These are phyloP conservation scores for Notodonta ziczac DNA, from an alignment of 2,888 invertebrate species.

Conservation along the genomic window DNA sequence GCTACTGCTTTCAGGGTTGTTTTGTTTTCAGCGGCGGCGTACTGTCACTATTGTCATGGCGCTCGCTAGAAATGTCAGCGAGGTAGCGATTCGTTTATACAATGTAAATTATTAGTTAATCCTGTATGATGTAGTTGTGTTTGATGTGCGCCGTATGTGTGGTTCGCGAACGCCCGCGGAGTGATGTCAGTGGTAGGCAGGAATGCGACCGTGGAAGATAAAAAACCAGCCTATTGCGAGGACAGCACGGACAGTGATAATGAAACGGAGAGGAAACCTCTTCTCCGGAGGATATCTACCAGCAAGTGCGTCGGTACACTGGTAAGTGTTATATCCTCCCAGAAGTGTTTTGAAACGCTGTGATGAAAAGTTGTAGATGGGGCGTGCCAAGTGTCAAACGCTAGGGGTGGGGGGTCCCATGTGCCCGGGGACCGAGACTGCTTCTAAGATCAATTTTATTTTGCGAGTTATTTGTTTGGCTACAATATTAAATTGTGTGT, in stretches of 20 bases:
- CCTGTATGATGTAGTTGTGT: conserved; percentile 80
- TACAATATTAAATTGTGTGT: conserved; percentile 50
- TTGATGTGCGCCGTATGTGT: conserved; percentile 66
- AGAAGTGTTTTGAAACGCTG: conserved; percentile 18
- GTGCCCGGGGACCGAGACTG: conserved; percentile 59
- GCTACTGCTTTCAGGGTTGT: conserved; percentile 58
- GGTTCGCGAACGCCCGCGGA: conserved; percentile 65
- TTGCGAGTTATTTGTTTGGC: conserved; percentile 52
- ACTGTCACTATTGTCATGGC: conserved; percentile 80
- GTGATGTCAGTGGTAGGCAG: conserved; percentile 75
- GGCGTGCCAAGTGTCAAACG: conserved; percentile 71
- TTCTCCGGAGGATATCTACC: conserved; percentile 92
- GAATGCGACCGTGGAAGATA: conserved; percentile 58
- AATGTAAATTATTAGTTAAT: conserved; percentile 68
- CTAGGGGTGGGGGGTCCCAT: conserved; percentile 55
- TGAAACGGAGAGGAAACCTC: conserved; percentile 91
- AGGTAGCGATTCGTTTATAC: conserved; percentile 66
- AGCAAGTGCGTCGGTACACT: conserved; percentile 92
- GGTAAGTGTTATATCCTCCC: conserved; percentile 82
- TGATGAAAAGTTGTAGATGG: conserved; percentile 31
- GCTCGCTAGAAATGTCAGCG: conserved; percentile 76
- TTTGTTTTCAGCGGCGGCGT: conserved; percentile 77
- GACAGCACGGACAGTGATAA: conserved; percentile 91
- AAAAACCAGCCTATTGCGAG: conserved; percentile 66
- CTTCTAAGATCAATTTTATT: conserved; percentile 60